A percentile compares a stretch with the other conserved stretches of the same genome.
These are phyloP conservation scores for Syncerus caffer DNA, from an alignment of 2,797 vertebrate genomes.

Conservation along the genomic window DNA sequence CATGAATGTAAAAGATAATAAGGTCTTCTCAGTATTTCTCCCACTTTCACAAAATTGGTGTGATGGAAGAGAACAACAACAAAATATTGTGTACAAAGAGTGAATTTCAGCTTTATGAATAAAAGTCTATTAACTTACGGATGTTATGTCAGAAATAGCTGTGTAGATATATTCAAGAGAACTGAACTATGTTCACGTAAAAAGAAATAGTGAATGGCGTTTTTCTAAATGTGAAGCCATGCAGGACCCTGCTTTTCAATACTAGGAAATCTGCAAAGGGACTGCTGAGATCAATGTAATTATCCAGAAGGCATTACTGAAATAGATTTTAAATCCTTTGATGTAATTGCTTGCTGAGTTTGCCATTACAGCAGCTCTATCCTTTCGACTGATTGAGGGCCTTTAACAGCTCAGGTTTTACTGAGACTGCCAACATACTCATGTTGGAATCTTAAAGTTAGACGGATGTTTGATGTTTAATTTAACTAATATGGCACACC, in stretches of 20 bases:
- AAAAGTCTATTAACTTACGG: constrained; percentile 22
- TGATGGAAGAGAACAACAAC: constrained; percentile 10
- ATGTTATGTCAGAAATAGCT: constrained; percentile 20
- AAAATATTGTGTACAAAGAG: background rate
- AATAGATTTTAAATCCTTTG: constrained; percentile 79
- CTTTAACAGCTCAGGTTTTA: constrained; percentile 65
- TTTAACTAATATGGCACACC: constrained; percentile 67
- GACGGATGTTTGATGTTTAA: constrained; percentile 68
- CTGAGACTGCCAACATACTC: constrained; percentile 55
- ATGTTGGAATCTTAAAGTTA: constrained; percentile 48
- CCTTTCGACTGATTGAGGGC: constrained; percentile 67
- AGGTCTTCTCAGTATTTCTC: background rate
- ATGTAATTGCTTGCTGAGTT: constrained; percentile 76
- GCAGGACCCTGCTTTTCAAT: constrained; percentile 46
- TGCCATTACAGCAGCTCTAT: constrained; percentile 60
- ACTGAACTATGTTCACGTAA: constrained; percentile 32
- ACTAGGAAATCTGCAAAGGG: constrained; percentile 57
- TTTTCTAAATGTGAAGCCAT: background rate
- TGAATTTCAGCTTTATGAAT: constrained; percentile 24
- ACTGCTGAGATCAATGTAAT: constrained; percentile 74
- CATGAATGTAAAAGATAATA: background rate
- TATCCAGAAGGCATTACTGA: constrained; percentile 72
- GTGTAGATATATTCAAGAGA: constrained; percentile 39
- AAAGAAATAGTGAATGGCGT: constrained; percentile 46
- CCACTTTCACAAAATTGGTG: background rate